Base-by-base conservation (phyloP, 2,888 invertebrate species). In the Matsumyia berberina region DNA sequence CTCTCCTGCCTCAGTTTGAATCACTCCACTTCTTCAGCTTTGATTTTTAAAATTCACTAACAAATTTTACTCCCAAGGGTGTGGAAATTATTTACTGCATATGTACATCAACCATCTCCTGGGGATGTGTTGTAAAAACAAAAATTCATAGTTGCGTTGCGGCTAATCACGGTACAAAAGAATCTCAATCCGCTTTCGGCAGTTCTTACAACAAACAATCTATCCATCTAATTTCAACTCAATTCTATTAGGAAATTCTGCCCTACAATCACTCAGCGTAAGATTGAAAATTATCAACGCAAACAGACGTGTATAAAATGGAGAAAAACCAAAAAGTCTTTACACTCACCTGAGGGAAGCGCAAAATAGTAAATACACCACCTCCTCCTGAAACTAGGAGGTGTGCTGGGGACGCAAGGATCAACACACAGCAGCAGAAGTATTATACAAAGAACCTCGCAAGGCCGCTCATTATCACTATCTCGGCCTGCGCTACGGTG, bases 401-500 rank as follows among this genome's bases (percentile, higher is more conserved):
- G 24, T 19, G 9, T 4, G 7, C 37, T n/a, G n/a, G 9, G 31
- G 51, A 62, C 12, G 19, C 35, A 44, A 17, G 29, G 9, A 37
- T 4, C 24, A 44, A 17, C 17, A 11, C 49, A 55, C 29, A 60
- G 69, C 15, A 24, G 46, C 46, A 33, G 8, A n/a, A 37, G 37
- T 70, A 64, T 78, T 70, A 64, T 46, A 64, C 55, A 62, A 53
- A 78, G 44, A 11, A 57, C 55, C 49, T 62, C 39, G 29, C 55
- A 78, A 57, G 70, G 78, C 9, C 62, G 60, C 70, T 62, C 70
- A 78, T 70, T 70, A 69, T 57, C 53, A 57, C 70, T 62, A 73
- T 53, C 29, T 51, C 19, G n/a, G 29, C 2, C 51, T 24, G 42
- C 53, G 31, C 62, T 57, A 17, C 49, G 60, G 70, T 70, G 70